These are phyloP conservation scores for Rana temporaria DNA, from an alignment of 2,113 vertebrate genomes.

Conservation along the genomic window DNA sequence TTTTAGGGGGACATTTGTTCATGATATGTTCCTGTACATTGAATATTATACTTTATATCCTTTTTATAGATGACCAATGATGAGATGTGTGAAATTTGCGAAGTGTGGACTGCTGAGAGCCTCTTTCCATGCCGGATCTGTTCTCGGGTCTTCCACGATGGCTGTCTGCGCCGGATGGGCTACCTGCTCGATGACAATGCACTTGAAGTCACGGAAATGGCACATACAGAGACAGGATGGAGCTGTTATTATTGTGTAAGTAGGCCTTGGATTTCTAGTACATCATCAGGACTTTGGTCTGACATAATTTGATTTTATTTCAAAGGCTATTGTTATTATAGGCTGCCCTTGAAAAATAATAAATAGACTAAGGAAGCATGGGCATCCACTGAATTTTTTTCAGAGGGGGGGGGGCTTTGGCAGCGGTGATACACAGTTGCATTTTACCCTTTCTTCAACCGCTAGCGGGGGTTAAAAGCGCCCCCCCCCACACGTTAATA, in stretches of 20 bases:
- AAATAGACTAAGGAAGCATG: no score
- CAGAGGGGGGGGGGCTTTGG: no score
- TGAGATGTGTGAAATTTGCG: constrained; percentile 95
- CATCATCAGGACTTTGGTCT: background rate
- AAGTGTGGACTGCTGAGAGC: constrained; percentile 96
- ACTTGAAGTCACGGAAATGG: constrained; percentile 83
- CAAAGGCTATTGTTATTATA: no score
- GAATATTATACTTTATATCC: background rate
- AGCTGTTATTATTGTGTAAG: constrained; percentile 98
- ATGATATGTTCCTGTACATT: no score
- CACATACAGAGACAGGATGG: constrained; percentile 90
- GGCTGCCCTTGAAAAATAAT: no score
- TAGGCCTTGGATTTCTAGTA: constrained; percentile 13
- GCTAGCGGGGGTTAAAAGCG: no score
- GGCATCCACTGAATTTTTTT: no score
- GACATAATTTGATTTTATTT: background rate
- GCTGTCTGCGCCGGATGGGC: constrained; percentile 93
- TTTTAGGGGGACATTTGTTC: no score
- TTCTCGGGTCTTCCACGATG: constrained; percentile 91
- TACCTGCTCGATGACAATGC: constrained; percentile 81
- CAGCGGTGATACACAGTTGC: no score
- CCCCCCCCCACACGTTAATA: no score
- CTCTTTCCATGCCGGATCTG: constrained; percentile 91
- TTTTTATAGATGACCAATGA: constrained; percentile 81
- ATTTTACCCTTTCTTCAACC: no score